Conservation (phyloP, 2,113 vertebrate genomes). For the Ophiodon elongatus region DNA sequence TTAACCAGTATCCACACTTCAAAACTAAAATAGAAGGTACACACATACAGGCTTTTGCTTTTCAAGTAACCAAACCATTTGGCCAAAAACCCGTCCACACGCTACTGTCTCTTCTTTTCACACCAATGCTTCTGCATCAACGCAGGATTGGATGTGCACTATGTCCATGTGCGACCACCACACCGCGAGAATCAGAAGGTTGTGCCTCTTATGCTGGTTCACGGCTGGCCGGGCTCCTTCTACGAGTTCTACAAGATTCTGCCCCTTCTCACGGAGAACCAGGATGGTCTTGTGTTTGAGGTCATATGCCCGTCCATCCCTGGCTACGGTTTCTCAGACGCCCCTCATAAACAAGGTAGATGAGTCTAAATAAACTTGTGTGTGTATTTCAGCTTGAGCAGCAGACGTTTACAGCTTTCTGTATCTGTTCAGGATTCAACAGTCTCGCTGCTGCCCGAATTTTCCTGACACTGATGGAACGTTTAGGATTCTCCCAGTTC, state of each 20-base stretch:
- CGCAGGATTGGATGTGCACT: conserved; percentile 90
- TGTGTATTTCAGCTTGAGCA: neutral
- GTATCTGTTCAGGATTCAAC: conserved; percentile 82
- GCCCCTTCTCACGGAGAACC: conserved; percentile 86
- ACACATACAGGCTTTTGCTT: neutral
- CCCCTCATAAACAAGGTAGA: conserved; percentile 84
- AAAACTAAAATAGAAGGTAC: conserved; percentile 93
- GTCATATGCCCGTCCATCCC: conserved; percentile 93
- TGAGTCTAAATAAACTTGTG: neutral
- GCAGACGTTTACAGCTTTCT: conserved; percentile 16
- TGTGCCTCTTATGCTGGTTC: conserved; percentile 88
- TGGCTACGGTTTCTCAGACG: conserved; percentile 91
- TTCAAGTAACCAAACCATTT: neutral
- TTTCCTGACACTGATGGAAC: conserved; percentile 92
- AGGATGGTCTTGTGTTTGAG: conserved; percentile 85
- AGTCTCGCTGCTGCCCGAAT: conserved; percentile 84
- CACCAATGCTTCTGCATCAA: neutral
- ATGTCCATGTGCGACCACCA: conserved; percentile 87
- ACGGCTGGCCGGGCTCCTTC: conserved; percentile 94
- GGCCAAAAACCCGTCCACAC: neutral
- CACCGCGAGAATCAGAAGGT: conserved; percentile 75
- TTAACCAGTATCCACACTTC: conserved; percentile 92
- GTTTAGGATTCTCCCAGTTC: conserved; percentile 89
- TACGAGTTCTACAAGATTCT: conserved; percentile 92
- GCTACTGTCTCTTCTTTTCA: neutral